These are phyloP conservation scores for Dysdera silvatica DNA, from an alignment of 1,140 invertebrate genomes.

Conservation along the genomic window DNA sequence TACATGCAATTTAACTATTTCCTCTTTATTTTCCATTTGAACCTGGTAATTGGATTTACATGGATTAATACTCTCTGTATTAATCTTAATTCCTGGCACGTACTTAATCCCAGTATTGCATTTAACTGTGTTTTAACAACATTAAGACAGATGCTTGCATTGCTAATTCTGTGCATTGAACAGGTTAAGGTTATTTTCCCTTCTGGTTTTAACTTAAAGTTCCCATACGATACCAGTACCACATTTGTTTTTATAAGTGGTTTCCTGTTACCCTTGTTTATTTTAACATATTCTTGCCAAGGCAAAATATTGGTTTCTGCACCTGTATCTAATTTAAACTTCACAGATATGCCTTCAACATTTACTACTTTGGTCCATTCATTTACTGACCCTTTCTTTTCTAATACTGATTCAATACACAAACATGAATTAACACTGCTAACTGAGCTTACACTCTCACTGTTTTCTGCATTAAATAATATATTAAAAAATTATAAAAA, in stretches of 20 bases:
- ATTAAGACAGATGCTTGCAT: background rate
- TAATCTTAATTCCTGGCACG: background rate
- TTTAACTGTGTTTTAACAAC: background rate
- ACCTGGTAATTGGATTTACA: too few relatives aligned
- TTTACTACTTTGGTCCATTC: too few relatives aligned
- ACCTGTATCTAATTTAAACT: constrained; percentile 10
- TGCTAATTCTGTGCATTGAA: background rate
- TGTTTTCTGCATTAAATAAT: too few relatives aligned
- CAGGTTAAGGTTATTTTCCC: background rate
- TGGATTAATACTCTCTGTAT: background rate
- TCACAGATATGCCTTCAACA: too few relatives aligned
- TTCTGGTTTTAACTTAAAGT: constrained; percentile 3
- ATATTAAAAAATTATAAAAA: too few relatives aligned
- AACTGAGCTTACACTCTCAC: too few relatives aligned
- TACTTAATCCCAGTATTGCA: background rate
- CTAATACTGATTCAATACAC: too few relatives aligned
- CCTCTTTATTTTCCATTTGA: background rate
- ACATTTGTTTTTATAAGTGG: background rate
- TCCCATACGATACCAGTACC: background rate
- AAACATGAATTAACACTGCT: too few relatives aligned
- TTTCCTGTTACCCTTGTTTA: background rate
- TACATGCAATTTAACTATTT: background rate
- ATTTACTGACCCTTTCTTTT: too few relatives aligned
- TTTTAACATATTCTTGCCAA: background rate
- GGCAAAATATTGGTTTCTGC: constrained; percentile 9